Base-by-base conservation (phyloP, 2,888 invertebrate genomes). In the Thumatha senex region DNA sequence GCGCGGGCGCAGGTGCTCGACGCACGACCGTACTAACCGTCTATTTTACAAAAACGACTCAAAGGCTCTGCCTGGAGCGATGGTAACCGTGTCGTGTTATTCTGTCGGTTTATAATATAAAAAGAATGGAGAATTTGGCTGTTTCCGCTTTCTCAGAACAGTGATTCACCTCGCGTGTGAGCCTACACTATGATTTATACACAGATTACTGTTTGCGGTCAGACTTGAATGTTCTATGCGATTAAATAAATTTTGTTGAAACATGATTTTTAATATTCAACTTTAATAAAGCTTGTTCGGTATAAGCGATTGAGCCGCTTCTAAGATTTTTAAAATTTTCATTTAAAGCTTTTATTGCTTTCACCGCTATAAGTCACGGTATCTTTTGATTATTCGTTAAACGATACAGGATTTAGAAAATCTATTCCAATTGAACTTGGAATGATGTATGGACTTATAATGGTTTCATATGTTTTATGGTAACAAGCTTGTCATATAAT, bases 131-230 rank as follows among this genome's bases (percentile, higher is more conserved):
- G 86, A 86, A 88, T 89, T 87, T 76, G 74, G 85, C 80, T 78
- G 87, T 88, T 89, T 89, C 89, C 89, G 89, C 83, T 87, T 88
- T 87, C 89, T 84, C 78, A 82, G 86, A 86, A 87, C 80, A 63
- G 82, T 89, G 89, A 89, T 82, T 89, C 89, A 89, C 80, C 74
- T 85, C 81, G 83, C 86, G 84, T 85, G 83, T 78, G 78, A 80
- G 80, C 68, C 54, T 58, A 64, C 71, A 72, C 80, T 83, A 87
- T 85, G 86, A 89, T 86, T 88, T 87, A 84, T 80, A 72, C 73
- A 67, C 59, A 72, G 79, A 79, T 83, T 79, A 79, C 78, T 78
- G 82, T 83, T 78, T 80, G 82, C 78, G 83, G 83, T 81, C 80
- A 72, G 72, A 76, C 72, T 66, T 70, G 72, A 78, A 80, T 80